Conservation (phyloP, 2,888 invertebrate species). For the Hirtodrosophila trivittata region DNA sequence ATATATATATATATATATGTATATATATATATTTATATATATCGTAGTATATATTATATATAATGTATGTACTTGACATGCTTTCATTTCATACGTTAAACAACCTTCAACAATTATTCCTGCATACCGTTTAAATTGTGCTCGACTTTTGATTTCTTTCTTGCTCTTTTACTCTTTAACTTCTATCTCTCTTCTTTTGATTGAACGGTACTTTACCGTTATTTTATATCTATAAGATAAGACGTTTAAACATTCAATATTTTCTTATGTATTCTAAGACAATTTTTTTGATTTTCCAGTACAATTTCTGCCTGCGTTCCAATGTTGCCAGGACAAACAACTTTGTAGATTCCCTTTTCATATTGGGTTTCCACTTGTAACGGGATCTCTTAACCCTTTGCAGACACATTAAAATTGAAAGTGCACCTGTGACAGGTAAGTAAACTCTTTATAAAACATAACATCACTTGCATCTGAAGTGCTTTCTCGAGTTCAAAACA, state of each 20-base stretch:
- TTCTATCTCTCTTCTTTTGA: not conserved
- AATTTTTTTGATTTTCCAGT: too few species aligned
- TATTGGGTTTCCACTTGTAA: too few species aligned
- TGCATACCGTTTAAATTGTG: constrained; percentile 52
- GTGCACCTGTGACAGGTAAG: too few species aligned
- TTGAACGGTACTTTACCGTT: not conserved
- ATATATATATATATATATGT: constrained; percentile 10
- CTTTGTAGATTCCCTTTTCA: too few species aligned
- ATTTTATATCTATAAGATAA: constrained; percentile 44
- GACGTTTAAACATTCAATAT: constrained; percentile 53
- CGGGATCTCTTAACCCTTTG: too few species aligned
- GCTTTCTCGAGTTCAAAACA: too few species aligned
- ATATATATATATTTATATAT: not conserved
- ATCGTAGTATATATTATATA: constrained; percentile 15
- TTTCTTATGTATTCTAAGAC: too few species aligned
- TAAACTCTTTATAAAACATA: too few species aligned
- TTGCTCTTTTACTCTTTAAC: not conserved
- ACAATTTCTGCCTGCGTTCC: too few species aligned
- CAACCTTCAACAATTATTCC: constrained; percentile 55
- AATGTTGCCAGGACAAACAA: too few species aligned
- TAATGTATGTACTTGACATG: constrained; percentile 13
- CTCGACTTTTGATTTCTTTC: constrained; percentile 4
- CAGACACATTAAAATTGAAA: too few species aligned
- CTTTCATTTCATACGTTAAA: constrained; percentile 25
- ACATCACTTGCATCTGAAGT: too few species aligned